Percentiles rank a stretch among this genome's conserved stretches.
Evolutionary conservation across 2,113 vertebrate genomes (phyloP).

Genomic region (Proteles cristata): DNA sequence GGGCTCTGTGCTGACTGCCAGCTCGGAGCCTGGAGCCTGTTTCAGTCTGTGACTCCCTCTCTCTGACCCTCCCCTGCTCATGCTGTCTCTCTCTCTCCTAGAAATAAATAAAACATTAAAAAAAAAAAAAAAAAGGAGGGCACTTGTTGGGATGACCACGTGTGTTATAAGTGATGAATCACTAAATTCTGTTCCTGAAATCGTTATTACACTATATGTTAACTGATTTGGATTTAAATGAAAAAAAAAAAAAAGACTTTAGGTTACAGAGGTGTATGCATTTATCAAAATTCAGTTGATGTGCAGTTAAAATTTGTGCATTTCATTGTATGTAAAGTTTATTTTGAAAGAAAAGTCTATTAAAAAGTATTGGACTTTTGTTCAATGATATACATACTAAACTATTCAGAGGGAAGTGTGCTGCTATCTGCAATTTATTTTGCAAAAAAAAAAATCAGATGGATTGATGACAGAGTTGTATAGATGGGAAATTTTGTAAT

Average conservation of each 20-base stretch:
- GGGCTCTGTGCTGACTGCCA: too few relatives aligned
- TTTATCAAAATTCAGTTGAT: neutral
- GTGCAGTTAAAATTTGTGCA: neutral
- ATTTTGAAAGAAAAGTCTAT: neutral
- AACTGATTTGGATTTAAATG: too few relatives aligned
- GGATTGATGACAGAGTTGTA: neutral
- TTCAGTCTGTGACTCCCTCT: too few relatives aligned
- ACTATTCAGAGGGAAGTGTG: neutral
- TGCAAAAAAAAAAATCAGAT: slow-evolving; percentile 17
- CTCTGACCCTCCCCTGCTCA: too few relatives aligned
- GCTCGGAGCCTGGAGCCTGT: too few relatives aligned
- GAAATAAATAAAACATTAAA: too few relatives aligned
- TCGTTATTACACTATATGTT: too few relatives aligned
- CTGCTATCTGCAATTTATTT: neutral
- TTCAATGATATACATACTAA: neutral
- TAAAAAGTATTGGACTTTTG: neutral
- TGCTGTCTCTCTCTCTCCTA: too few relatives aligned
- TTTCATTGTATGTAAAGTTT: neutral
- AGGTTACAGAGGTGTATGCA: neutral
- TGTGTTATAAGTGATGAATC: too few relatives aligned
- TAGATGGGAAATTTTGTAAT: neutral
- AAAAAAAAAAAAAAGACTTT: neutral
- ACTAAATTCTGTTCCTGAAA: too few relatives aligned
- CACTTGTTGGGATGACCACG: too few relatives aligned
- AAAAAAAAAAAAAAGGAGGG: too few relatives aligned